A percentile compares a stretch with the other conserved stretches of the same genome.
phyloP scores from a whole-genome alignment of 2,888 invertebrate genomes.

The Callosobruchus maculatus region DNA sequence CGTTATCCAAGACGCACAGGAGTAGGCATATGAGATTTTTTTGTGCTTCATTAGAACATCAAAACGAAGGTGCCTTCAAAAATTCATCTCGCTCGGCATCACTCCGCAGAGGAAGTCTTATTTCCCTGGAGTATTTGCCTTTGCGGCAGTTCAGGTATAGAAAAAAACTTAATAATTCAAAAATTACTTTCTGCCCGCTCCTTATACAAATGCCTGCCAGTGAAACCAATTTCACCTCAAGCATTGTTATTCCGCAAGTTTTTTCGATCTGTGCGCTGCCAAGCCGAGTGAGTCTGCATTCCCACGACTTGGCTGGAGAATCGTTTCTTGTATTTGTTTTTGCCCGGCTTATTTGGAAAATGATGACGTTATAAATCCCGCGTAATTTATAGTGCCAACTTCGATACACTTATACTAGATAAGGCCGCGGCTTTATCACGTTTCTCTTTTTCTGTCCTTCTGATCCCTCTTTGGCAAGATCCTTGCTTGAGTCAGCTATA shows the following conservation, averaged over 20 bases:
- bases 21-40: too few species aligned
- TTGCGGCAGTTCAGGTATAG: too few species aligned
- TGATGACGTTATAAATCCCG: neutral
- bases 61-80: too few species aligned
- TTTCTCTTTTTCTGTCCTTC: neutral
- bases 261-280: neutral
- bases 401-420: neutral
- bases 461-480: neutral
- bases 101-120: too few species aligned
- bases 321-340: neutral
- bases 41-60: too few species aligned
- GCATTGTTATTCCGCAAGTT: too few species aligned
- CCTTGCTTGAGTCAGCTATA: neutral
- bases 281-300: neutral
- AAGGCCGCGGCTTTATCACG: neutral
- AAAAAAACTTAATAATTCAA: too few species aligned
- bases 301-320: neutral
- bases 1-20: too few species aligned
- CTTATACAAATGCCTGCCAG: neutral
- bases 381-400: neutral
- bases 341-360: neutral
- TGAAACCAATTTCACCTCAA: neutral
- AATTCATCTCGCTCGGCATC: too few species aligned
- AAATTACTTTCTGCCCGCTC: neutral
- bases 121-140: too few species aligned